These are phyloP conservation scores for Acyrthosiphon pisum DNA, from an alignment of 1,140 invertebrate genomes.

Conservation along the genomic window DNA sequence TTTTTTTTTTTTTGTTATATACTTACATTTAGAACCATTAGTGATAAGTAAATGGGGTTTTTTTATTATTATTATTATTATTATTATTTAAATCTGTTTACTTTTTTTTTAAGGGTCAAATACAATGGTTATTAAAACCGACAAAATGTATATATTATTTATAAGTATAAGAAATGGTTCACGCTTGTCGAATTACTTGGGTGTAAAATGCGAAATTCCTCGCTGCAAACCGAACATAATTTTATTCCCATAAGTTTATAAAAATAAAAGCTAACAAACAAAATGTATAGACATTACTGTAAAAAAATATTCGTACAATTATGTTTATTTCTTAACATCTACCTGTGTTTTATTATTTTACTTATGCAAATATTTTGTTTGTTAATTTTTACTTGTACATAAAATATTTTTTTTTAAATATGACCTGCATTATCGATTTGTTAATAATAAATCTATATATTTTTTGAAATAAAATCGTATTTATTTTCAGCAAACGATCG, in stretches of 20 bases:
- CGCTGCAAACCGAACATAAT: not conserved
- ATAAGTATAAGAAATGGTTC: not conserved
- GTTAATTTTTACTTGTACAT: not conserved
- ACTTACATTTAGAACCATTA: not conserved
- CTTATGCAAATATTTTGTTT: conserved; percentile 9
- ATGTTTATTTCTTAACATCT: not conserved
- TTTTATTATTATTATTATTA: not conserved
- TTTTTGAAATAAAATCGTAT: not conserved
- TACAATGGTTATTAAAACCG: not conserved
- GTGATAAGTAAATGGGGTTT: not conserved
- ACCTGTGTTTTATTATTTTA: conserved; percentile 1
- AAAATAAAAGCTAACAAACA: not conserved
- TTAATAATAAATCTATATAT: not conserved
- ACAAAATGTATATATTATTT: conserved; percentile 1
- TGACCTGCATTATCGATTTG: not conserved
- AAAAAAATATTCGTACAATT: not conserved
- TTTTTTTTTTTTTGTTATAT: not conserved
- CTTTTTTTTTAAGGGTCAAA: not conserved
- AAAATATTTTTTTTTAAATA: not conserved
- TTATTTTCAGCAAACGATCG: not conserved
- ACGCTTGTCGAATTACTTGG: not conserved
- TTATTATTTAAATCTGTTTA: not conserved
- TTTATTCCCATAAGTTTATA: not conserved
- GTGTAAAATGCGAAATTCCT: not conserved
- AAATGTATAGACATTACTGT: not conserved